Conservation (phyloP, 2,888 invertebrate genomes). For the Acleris cristana region DNA sequence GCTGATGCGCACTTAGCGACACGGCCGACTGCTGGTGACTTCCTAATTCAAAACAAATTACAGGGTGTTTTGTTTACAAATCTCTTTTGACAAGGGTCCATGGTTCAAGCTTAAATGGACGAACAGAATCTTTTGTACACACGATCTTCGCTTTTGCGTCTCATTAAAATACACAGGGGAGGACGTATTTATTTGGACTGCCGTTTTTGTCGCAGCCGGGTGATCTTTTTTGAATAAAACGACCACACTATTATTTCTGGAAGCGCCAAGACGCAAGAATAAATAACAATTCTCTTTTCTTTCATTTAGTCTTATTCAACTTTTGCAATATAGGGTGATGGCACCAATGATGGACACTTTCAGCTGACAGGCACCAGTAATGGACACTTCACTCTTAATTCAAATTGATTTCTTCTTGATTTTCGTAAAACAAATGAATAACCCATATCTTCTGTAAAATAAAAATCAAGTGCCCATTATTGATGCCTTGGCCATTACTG, state of each 20-base stretch:
- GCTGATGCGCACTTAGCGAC: slow-evolving; percentile 31
- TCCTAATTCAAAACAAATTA: slow-evolving; percentile 72
- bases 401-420: too few relatives aligned
- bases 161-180: slow-evolving; percentile 26
- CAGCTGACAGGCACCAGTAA: too few relatives aligned
- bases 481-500: too few relatives aligned
- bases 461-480: too few relatives aligned
- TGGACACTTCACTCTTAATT: too few relatives aligned
- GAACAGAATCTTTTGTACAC: slow-evolving; percentile 36
- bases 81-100: slow-evolving; percentile 75
- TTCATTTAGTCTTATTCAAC: too few relatives aligned
- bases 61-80: slow-evolving; percentile 72
- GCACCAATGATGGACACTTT: too few relatives aligned
- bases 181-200: neutral
- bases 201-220: neutral
- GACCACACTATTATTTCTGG: neutral
- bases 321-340: too few relatives aligned
- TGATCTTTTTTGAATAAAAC: neutral
- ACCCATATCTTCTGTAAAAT: too few relatives aligned
- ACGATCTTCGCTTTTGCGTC: slow-evolving; percentile 36
- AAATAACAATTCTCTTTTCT: too few relatives aligned
- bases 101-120: slow-evolving; percentile 48
- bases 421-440: too few relatives aligned
- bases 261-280: too few relatives aligned
- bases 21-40: slow-evolving; percentile 52